Evolutionary conservation across 2,797 vertebrate species (phyloP).

Genomic region (Catharus ustulatus): DNA sequence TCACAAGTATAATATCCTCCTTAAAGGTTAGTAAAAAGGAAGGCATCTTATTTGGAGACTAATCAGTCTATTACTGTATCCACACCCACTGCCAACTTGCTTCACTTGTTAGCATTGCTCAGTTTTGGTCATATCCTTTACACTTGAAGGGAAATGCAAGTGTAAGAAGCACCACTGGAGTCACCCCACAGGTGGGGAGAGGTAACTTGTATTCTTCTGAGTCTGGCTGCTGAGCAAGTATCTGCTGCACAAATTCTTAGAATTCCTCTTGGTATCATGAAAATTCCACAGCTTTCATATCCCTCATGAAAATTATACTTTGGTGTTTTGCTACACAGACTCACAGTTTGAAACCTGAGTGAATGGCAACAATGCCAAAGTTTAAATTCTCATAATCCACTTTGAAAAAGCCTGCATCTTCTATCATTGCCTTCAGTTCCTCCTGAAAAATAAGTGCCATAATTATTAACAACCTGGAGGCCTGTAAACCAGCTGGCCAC

Average conservation of each 20-base stretch:
- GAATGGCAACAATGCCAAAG: slow-evolving; percentile 90
- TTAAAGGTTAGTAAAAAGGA: not conserved
- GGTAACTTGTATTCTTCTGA: not conserved
- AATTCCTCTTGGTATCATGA: not conserved
- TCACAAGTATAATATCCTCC: not conserved
- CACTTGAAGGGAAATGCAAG: not conserved
- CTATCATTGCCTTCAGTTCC: slow-evolving; percentile 91
- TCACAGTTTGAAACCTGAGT: slow-evolving; percentile 96
- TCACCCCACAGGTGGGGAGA: not conserved
- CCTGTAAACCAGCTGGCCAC: not conserved
- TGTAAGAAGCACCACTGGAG: not conserved
- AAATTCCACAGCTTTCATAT: not conserved
- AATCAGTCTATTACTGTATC: not conserved
- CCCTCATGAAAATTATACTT: not conserved
- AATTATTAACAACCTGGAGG: not conserved
- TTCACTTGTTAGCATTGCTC: not conserved
- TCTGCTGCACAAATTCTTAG: not conserved
- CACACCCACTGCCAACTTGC: not conserved
- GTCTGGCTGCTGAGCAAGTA: not conserved
- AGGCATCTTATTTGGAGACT: not conserved
- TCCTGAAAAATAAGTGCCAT: slow-evolving; percentile 80
- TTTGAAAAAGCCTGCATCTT: slow-evolving; percentile 88
- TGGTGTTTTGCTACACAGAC: not conserved
- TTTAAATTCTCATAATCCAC: slow-evolving; percentile 87
- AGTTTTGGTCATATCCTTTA: not conserved